Evolutionary conservation across 2,113 vertebrate species (phyloP).

Genomic region (Amphiprion ocellaris): DNA sequence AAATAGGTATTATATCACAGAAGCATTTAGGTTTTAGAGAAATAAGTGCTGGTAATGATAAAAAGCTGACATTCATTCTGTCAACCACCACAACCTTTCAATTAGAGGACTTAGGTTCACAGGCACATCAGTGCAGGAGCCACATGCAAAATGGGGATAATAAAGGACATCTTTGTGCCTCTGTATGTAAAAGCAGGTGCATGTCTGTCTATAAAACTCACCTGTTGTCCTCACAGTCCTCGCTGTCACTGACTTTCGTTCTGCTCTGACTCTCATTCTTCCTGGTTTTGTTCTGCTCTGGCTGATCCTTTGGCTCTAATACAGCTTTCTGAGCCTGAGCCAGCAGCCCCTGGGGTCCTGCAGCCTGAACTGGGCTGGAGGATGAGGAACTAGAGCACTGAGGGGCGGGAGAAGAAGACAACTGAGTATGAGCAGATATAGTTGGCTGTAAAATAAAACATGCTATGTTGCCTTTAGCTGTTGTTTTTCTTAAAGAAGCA

Average conservation of each 20-base stretch:
- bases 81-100: too few relatives aligned
- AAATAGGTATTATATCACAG: too few relatives aligned
- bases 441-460: background rate
- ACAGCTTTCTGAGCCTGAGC: slow-evolving; percentile 3
- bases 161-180: background rate
- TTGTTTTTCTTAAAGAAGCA: background rate
- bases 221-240: slow-evolving; percentile 60
- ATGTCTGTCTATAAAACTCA: slow-evolving; percentile 14
- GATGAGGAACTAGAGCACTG: slow-evolving; percentile 60
- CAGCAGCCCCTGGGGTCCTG: slow-evolving; percentile 8
- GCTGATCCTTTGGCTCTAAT: slow-evolving; percentile 15
- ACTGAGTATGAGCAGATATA: background rate
- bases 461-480: too few relatives aligned
- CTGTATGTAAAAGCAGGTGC: too few relatives aligned
- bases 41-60: too few relatives aligned
- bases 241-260: slow-evolving; percentile 47
- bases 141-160: too few relatives aligned
- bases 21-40: too few relatives aligned
- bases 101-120: too few relatives aligned
- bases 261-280: slow-evolving; percentile 49
- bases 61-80: too few relatives aligned
- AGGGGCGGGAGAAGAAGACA: background rate
- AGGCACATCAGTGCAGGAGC: too few relatives aligned
- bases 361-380: background rate
- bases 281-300: slow-evolving; percentile 56